Evolutionary conservation across 2,113 vertebrate genomes (phyloP), one percentile per base, ranked within the genome.

Genomic region (Brachyistius frenatus): DNA sequence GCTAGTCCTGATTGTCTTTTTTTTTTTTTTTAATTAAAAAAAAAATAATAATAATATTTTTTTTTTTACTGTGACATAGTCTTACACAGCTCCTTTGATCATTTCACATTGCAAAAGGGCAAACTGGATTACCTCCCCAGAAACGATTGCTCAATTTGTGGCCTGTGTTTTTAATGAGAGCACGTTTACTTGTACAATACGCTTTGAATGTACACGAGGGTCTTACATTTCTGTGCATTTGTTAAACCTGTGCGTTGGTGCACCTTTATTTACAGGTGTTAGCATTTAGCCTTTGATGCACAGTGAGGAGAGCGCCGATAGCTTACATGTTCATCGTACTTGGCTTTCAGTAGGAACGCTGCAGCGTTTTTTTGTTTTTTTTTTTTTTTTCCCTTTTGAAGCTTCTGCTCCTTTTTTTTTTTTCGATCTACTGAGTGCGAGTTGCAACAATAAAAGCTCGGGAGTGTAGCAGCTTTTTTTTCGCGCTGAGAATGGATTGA

Each of bases 231-330:
- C 23, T 23, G 23, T 23, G 23, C 23, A 37, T 80, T 81, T 86
- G 36, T 41, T 33, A 71, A 77, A 15, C 61, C 46, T 31, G n/a
- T 57, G 32, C 55, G 3, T 63, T 56, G 11, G 7, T 69, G 50
- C 63, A 61, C 69, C 8, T 74, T 60, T 66, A 36, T 80, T 81
- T 80, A 69, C 86, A 88, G 79, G 80, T 86, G 81, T 70, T 71
- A 57, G 39, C 36, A 44, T 89, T 89, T 80, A 66, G 55, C 46
- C 54, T 90, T 88, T 90, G 84, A 91, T 82, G 77, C 83, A 64
- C 32, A 44, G 39, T 55, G 58, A 68, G 73, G 39, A 52, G 62
- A 74, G 5, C 50, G 44, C 41, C 69, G 55, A 76, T 78, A 66
- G 46, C 73, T 75, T 56, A 60, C 73, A 69, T 70, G 55, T 79